Evolutionary conservation across 1,140 invertebrate species (phyloP).

Genomic region (Chlorops oryzae): DNA sequence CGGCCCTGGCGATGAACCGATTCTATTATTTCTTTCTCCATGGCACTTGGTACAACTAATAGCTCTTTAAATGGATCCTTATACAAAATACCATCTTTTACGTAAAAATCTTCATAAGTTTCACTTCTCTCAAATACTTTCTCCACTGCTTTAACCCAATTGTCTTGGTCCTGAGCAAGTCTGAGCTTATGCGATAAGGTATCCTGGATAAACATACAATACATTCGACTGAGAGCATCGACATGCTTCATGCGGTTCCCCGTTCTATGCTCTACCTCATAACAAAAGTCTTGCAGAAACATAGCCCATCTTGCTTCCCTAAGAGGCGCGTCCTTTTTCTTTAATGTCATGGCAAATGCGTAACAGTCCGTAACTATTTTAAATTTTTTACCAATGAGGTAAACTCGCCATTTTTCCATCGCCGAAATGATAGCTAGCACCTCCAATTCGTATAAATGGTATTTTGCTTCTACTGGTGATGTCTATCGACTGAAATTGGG

Average conservation of each 20-base stretch:
- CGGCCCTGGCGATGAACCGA: not conserved
- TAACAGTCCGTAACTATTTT: slow-evolving; percentile 18
- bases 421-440: slow-evolving; percentile 17
- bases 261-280: no score
- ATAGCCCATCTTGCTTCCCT: no score
- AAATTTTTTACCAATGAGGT: slow-evolving; percentile 9
- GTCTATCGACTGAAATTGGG: slow-evolving; percentile 15
- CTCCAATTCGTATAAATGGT: slow-evolving; percentile 27
- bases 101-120: slow-evolving; percentile 1
- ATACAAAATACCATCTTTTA: not conserved
- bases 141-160: not conserved
- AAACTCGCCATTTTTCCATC: slow-evolving; percentile 12
- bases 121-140: not conserved
- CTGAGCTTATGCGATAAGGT: not conserved
- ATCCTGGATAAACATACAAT: not conserved
- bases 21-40: not conserved
- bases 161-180: not conserved
- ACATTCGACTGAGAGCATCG: not conserved
- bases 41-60: not conserved
- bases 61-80: not conserved
- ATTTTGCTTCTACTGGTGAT: slow-evolving; percentile 18
- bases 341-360: slow-evolving; percentile 7
- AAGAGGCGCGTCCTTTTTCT: slow-evolving; percentile 11
- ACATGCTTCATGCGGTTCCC: not conserved
- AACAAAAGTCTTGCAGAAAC: no score